Base-by-base conservation (phyloP, 2,797 vertebrate species). In the Dipus sagitta region DNA sequence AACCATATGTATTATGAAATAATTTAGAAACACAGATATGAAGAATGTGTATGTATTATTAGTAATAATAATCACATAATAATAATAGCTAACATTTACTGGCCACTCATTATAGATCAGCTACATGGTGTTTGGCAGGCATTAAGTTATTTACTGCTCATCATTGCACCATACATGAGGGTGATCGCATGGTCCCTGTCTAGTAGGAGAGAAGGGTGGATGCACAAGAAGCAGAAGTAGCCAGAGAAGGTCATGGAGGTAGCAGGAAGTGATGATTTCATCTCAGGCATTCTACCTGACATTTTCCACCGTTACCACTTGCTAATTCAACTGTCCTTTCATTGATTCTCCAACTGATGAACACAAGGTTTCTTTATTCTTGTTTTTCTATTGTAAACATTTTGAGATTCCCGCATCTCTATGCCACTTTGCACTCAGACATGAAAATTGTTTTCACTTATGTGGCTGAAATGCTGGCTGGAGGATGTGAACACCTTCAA, bases 1-100 rank as follows among this genome's bases (percentile, higher is more conserved):
- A 28, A 64, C 32, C 24, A 30, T 21, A 20, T 34, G 18, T 23
- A 72, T 90, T 47, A 54, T 58, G 6, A 88, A 82, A 78, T 72
- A 78, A 72, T 47, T 34, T 80, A 67, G 38, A 88, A 82, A 34
- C 30, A 38, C 62, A 82, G 7, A 62, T 88, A 64, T 28, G 14
- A 84, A 92, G 54, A 88, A 54, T 58, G 8, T 52, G 17, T 24
- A 26, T 54, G 28, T 30, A 52, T 47, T 5, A 1, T 76, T 79
- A 38, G 14, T 80, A 91, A 78, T 74, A 74, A 20, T n/a, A 70
- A 82, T n/a, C 58, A 28, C 64, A 42, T 77, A 92, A 70, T 74
- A 74, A 17, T 28, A 70, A 82, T 34, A 64, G n/a, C 34, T 74
- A 47, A 58, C 54, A 58, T 52, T 34, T 21, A 54, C 3, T 30